Percentiles rank a stretch among this genome's conserved stretches.
Conservation (phyloP, 2,888 invertebrate genomes). For the Synanthedon andrenaeformis region DNA sequence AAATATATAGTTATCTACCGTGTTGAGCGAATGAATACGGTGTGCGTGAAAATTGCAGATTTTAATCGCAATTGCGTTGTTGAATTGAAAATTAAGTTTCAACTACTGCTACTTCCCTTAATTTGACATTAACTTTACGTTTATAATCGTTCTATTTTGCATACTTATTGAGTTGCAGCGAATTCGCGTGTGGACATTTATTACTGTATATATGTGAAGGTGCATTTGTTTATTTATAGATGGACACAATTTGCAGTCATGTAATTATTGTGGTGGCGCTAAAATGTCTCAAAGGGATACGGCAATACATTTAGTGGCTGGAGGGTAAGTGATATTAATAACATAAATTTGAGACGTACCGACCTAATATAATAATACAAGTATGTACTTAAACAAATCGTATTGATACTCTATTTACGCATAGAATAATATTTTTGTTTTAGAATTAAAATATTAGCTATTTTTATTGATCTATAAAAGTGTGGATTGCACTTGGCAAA, state of each 20-base stretch:
- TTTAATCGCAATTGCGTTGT: conserved; percentile 2
- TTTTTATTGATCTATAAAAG: too few species aligned
- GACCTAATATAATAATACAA: too few species aligned
- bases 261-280: conserved; percentile 56
- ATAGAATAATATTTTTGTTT: too few species aligned
- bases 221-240: conserved; percentile 71
- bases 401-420: too few species aligned
- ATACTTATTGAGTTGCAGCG: not conserved
- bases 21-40: not conserved
- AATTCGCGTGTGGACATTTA: conserved; percentile 22
- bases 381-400: too few species aligned
- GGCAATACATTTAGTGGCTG: conserved; percentile 93
- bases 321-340: conserved; percentile 81
- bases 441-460: too few species aligned
- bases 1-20: not conserved
- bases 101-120: not conserved
- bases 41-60: conserved; percentile 6
- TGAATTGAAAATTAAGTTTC: too few species aligned
- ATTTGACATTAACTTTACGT: not conserved
- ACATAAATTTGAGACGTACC: too few species aligned
- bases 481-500: too few species aligned
- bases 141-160: not conserved
- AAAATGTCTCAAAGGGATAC: conserved; percentile 86
- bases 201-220: conserved; percentile 29
- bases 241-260: conserved; percentile 62